Percentiles rank a stretch among this genome's conserved stretches.
phyloP scores from a whole-genome alignment of 2,888 invertebrate species.

The Drosophila histrio region DNA sequence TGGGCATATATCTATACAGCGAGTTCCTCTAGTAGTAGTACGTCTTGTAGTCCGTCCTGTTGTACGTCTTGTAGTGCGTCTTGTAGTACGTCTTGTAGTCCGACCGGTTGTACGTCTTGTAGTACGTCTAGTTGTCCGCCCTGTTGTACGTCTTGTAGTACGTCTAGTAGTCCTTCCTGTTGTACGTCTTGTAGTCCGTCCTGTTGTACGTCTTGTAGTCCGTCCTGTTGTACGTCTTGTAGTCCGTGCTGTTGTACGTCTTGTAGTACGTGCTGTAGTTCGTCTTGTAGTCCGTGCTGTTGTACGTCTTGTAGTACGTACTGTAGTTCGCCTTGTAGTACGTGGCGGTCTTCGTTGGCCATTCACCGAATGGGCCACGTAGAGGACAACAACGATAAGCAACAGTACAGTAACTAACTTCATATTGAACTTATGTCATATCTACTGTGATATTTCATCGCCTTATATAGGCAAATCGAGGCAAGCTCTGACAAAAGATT shows the following conservation, averaged over 20 bases:
- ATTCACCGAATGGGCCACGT: no score
- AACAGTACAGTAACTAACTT: constrained; percentile 3
- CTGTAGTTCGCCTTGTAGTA: not conserved
- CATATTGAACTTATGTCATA: not conserved
- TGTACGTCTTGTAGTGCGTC: not conserved
- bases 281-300: no score
- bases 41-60: not conserved
- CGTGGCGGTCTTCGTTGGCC: no score
- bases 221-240: no score
- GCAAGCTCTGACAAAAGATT: not conserved
- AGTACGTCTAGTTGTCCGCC: not conserved
- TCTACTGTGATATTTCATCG: not conserved
- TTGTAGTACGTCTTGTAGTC: not conserved
- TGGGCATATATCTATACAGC: not conserved
- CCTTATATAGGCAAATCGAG: constrained; percentile 2
- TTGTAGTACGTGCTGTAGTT: no score
- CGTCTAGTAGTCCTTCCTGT: not conserved
- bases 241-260: no score
- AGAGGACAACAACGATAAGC: constrained; percentile 3
- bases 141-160: not conserved
- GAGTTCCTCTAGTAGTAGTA: not conserved
- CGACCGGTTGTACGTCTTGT: not conserved
- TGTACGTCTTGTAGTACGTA: no score
- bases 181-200: not conserved
- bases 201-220: not conserved